Conservation (phyloP, 2,797 vertebrate species). For the Huso huso region DNA sequence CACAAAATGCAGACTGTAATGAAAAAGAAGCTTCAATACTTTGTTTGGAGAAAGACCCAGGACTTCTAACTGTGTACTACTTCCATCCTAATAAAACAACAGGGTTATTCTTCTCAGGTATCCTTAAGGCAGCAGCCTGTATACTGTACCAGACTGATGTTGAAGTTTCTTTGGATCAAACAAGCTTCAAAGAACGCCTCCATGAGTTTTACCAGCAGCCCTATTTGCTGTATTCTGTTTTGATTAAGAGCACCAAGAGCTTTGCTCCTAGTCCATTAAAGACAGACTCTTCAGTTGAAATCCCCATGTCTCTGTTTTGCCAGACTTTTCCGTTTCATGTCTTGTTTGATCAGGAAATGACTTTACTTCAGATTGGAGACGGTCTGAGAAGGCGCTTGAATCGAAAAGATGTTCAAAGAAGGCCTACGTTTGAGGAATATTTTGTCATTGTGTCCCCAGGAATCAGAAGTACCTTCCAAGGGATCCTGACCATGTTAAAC, state of each 20-base stretch:
- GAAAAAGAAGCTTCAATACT: slow-evolving; percentile 82
- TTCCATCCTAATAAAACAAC: slow-evolving; percentile 83
- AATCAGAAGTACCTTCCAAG: slow-evolving; percentile 85
- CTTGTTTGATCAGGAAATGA: slow-evolving; percentile 88
- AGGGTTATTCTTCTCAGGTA: slow-evolving; percentile 81
- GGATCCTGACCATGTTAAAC: slow-evolving; percentile 92
- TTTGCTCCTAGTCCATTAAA: slow-evolving; percentile 79
- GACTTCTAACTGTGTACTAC: slow-evolving; percentile 86
- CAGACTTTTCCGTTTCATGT: slow-evolving; percentile 95
- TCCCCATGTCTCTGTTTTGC: slow-evolving; percentile 85
- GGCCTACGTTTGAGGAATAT: slow-evolving; percentile 77
- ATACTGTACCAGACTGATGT: slow-evolving; percentile 78
- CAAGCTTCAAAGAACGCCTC: slow-evolving; percentile 65
- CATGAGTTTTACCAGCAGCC: slow-evolving; percentile 80
- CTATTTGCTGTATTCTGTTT: slow-evolving; percentile 80
- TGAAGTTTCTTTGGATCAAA: slow-evolving; percentile 61
- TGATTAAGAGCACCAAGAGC: slow-evolving; percentile 72
- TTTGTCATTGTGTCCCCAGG: slow-evolving; percentile 83
- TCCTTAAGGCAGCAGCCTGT: slow-evolving; percentile 86
- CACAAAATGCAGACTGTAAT: slow-evolving; percentile 46
- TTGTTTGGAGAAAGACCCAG: slow-evolving; percentile 87
- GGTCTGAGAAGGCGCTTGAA: slow-evolving; percentile 80
- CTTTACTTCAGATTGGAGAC: slow-evolving; percentile 83
- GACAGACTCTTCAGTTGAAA: slow-evolving; percentile 79
- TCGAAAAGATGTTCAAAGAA: slow-evolving; percentile 73